Base-by-base conservation (phyloP, 2,888 invertebrate species). In the Oligia strigilis region DNA sequence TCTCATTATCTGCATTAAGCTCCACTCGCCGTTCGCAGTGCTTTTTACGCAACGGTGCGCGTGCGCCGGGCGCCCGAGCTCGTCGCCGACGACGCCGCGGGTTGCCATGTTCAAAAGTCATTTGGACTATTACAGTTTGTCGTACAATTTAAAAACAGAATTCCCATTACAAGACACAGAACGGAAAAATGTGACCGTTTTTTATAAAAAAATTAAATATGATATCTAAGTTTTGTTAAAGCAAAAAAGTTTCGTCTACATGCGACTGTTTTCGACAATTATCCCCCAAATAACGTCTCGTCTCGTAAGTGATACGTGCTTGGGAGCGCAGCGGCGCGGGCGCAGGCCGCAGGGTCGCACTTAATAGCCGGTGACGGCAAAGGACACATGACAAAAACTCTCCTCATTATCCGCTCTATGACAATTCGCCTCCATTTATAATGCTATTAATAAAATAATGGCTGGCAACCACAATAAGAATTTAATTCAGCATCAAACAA, bases 381-480 rank as follows among this genome's bases (percentile, higher is more conserved):
- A 94, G 94, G 94, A 94, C 94, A 93, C 89, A 94, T 91, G 92
- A 94, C 94, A 95, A 95, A 95, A 96, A 96, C 93, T 89, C 82
- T 86, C 86, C 93, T 93, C 93, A 95, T 95, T 94, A 95, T 93
- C 89, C 81, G 80, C 84, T 84, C 89, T 89, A 90, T 93, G 94
- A 95, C 95, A 95, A 94, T 94, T 91, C 93, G 90, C 90, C 92
- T 93, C 92, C 94, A 96, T 96, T 97, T 96, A 95, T 95, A 96
- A 95, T 96, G 95, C 95, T 96, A 96, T 96, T 96, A 96, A 96
- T 96, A 95, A 93, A 93, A 96, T 96, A 95, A 96, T 95, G 92
- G 89, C 83, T 86, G 78, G 84, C 91, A 90, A 83, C 86, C 77
- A 90, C 90, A 89, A 90, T 89, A 88, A 89, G 84, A 89, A 92